phyloP scores from a whole-genome alignment of 2,113 vertebrate species.

The Otus sunia region DNA sequence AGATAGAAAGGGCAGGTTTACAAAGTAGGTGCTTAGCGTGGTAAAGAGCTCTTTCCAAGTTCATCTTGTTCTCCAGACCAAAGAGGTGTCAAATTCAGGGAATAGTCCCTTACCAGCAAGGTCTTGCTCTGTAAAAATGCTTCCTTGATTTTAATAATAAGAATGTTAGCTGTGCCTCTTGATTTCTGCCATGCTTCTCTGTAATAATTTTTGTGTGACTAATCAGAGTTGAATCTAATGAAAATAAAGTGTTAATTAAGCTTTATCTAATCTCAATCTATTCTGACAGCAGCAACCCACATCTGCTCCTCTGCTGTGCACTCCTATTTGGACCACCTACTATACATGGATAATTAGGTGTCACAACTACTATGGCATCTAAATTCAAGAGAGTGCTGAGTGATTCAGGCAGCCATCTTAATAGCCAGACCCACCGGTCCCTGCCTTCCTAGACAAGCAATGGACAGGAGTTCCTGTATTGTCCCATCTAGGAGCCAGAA shows the following conservation, averaged over 20 bases:
- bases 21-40: not conserved
- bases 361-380: not conserved
- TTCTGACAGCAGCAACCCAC: slow-evolving; percentile 48
- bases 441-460: not conserved
- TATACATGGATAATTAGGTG: slow-evolving; percentile 37
- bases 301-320: not conserved
- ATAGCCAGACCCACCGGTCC: not conserved
- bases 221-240: not conserved
- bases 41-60: not conserved
- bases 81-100: not conserved
- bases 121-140: not conserved
- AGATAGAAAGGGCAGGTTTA: not conserved
- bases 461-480: not conserved
- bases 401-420: not conserved
- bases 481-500: not conserved
- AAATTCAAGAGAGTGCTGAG: not conserved
- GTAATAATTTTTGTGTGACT: slow-evolving; percentile 1
- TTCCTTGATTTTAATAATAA: not conserved
- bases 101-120: not conserved
- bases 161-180: not conserved
- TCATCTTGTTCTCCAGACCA: not conserved
- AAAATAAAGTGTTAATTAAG: slow-evolving; percentile 55
- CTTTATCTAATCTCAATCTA: slow-evolving; percentile 44
- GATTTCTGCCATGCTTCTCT: not conserved
- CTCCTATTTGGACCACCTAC: slow-evolving; percentile 48